Percentiles rank a stretch among this genome's conserved stretches.
Conservation (phyloP, 2,113 vertebrate genomes). For the Bombycilla garrulus region DNA sequence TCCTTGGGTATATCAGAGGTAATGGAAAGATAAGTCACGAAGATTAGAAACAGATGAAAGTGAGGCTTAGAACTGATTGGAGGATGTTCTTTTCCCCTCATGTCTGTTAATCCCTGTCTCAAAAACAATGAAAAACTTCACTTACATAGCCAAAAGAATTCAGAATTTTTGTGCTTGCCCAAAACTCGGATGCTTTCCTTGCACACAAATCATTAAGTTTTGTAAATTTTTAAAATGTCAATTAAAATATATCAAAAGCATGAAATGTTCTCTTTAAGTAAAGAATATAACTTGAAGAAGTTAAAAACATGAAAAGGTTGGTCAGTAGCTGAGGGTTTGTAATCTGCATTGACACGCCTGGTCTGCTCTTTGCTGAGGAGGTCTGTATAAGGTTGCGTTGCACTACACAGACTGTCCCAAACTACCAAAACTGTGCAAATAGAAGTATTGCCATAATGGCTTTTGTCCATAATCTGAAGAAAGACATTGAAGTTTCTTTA, state of each 20-base stretch:
- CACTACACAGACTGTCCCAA: background rate
- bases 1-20: background rate
- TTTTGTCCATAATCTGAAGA: background rate
- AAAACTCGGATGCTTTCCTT: background rate
- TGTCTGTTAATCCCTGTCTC: background rate
- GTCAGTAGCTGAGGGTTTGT: background rate
- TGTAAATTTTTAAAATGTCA: background rate
- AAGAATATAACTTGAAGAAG: background rate
- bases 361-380: background rate
- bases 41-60: background rate
- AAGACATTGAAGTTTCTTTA: background rate
- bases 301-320: background rate
- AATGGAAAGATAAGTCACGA: background rate
- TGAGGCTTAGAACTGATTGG: background rate
- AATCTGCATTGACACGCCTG: background rate
- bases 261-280: background rate
- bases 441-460: background rate
- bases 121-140: background rate
- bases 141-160: background rate
- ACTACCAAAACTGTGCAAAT: background rate
- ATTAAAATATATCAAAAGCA: fast-evolving
- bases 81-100: background rate
- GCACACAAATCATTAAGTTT: background rate
- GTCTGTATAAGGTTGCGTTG: background rate
- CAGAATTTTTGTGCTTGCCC: background rate